Evolutionary conservation across 2,113 vertebrate species (phyloP), one percentile per base, ranked within the genome.

Genomic region (Mohoua ochrocephala): DNA sequence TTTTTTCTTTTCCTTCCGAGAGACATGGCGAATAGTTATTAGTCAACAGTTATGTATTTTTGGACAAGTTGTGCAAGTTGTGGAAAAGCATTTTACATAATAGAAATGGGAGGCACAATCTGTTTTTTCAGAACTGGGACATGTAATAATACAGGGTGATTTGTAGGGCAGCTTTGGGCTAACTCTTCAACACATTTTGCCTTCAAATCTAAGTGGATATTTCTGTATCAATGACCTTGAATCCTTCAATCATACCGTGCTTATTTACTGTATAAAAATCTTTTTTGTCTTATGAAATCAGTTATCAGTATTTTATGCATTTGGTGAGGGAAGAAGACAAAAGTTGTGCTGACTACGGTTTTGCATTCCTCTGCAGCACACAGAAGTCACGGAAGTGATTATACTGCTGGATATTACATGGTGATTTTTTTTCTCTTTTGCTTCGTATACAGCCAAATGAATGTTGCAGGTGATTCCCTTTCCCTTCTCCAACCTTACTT

Each of bases 401-500:
- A 37, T 63, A 67, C 27, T 95, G 59, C 67, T 76, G 41, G 54
- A 76, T 68, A 67, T 30, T 37, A 10, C 80, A 67, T 7, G 16
- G 22, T 23, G 44, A 49, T 20, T 47, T 22, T 56, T 75, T 60
- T 59, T 52, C 12, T 42, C 15, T 54, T 91, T 78, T 61, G 14
- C 68, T 93, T 93, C 95, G 31, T 95, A 44, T 89, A 86, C 95
- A 94, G 64, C 68, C 64, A 86, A 65, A 68, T 54, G 56, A 94
- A 95, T 52, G 82, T 84, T 65, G 70, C 49, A 83, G 60, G 49
- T 69, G 26, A n/a, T 95, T 95, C 37, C 15, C 23, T 64, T 95
- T 76, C 35, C 13, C 23, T 92, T 92, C 47, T 33, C 20, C 28
- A 70, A 4, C 14, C 19, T 86, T 65, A 41, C 76, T 94, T 80